Evolutionary conservation across 2,797 vertebrate genomes (phyloP), one percentile per base, ranked within the genome.

Genomic region (Crocodylus rhombifer): DNA sequence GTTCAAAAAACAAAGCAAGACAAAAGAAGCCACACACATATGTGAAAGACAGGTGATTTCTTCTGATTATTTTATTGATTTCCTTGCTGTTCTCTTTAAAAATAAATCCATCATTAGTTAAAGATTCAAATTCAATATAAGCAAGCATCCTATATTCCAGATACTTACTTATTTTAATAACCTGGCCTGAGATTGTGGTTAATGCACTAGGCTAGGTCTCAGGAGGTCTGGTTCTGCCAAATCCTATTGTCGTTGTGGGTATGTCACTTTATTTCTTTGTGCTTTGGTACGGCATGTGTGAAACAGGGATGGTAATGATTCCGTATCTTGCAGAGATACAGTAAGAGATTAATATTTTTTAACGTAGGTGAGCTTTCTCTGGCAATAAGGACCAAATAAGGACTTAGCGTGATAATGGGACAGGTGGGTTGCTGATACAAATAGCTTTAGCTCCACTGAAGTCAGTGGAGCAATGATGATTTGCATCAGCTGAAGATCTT

Each of bases 151-250:
- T 25, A 5, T 6, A 6, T 9, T 58, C 33, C 2, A 3, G 57
- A 21, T 1, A 14, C 13, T 25, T 82, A n/a, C 7, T 88, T 2
- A 9, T 3, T n/a, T 28, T 36, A 36, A 3, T 26, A 55, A 23
- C 4, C 17, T 82, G n/a, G n/a, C 14, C 4, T 28, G 17, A 30
- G 30, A 4, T 5, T 18, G 9, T 36, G 51, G 26, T 75, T 20
- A 25, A 13, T 0, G 0, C 23, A 25, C 17, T 1, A 15, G 2
- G 2, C 1, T 5, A 7, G 2, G 5, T 14, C 13, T n/a, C 71
- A 42, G 18, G 5, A 79, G 15, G 2, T 83, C 57, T 67, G 5
- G 71, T 51, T 20, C 8, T 55, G 62, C 6, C 69, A 4, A 57
- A 42, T 56, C 28, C 1, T 8, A 13, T 55, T 5, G 3, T 14